Base-by-base conservation (phyloP, 2,113 vertebrate species). In the Saguinus midas region DNA sequence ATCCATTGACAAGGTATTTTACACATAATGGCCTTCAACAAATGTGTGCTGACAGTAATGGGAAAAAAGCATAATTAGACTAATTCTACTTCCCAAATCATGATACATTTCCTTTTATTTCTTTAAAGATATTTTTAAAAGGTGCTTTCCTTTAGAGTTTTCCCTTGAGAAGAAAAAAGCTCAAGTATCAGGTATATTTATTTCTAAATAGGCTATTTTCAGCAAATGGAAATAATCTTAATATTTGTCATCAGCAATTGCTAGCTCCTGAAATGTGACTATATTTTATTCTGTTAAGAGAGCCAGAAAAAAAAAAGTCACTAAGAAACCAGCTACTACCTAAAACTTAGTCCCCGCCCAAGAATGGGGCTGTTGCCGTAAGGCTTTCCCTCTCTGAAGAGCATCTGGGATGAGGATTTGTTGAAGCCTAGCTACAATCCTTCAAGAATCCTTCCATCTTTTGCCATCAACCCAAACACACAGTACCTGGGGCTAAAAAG, bases 101-200 rank as follows among this genome's bases (percentile, higher is more conserved):
- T 76, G 40, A 58, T 32, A 90, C 90, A 66, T 80, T 93, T 5
- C 11, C n/a, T 95, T n/a, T 76, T 25, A 50, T 91, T 94, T 86
- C 66, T 87, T 80, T 32, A 88, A 57, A n/a, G 9, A 16, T 25
- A 91, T 40, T 64, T 58, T 64, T 20, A 64, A 20, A 75, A 37
- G 57, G 64, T 94, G 21, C 3, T 21, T 66, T 68, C 40, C 68
- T 94, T 81, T 16, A 84, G 87, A 68, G 27, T 75, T 86, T 90
- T 70, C 20, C 66, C 43, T 81, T 73, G 43, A 94, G 45, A 92
- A 73, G 13, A 57, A 94, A 95, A 90, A 90, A 76, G 73, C 48
- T 12, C 25, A 88, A 57, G 21, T 94, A 58, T 32, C 70, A 75
- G 57, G 9, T 75, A 45, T 27, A 3, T 52, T 85, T 84, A 58